Percentiles rank a stretch among this genome's conserved stretches.
Evolutionary conservation across 2,797 vertebrate genomes (phyloP).

Genomic region (Knipowitschia caucasica): DNA sequence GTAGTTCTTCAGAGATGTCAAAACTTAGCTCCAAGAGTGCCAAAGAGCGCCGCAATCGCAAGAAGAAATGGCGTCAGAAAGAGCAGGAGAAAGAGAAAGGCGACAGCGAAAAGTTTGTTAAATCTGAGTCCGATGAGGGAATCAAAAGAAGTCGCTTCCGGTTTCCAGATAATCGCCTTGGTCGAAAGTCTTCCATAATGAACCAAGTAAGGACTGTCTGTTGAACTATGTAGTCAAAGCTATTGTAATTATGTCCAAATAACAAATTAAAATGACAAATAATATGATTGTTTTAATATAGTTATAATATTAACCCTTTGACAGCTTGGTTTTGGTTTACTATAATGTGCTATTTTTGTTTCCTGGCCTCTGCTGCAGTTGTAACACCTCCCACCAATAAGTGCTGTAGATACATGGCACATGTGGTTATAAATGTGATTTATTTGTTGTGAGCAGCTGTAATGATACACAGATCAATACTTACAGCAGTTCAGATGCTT

Average conservation of each 20-base stretch:
- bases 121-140: conserved; percentile 95
- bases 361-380: conserved; percentile 4
- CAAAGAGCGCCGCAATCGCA: conserved; percentile 92
- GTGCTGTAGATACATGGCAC: conserved; percentile 6
- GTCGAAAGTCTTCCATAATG: conserved; percentile 97
- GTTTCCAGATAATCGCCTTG: conserved; percentile 91
- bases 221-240: background rate
- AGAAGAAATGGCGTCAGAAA: conserved; percentile 92
- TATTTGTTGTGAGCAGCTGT: conserved; percentile 8
- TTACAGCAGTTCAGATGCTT: conserved; percentile 10
- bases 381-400: background rate
- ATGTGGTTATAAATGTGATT: conserved; percentile 18
- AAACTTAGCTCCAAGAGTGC: conserved; percentile 98
- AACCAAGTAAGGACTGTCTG: conserved; percentile 85
- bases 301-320: conserved; percentile 29
- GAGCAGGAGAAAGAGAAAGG: conserved; percentile 96
- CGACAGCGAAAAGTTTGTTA: conserved; percentile 95
- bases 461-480: conserved; percentile 30
- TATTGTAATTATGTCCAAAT: background rate
- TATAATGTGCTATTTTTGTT: background rate
- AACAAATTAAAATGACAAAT: too few relatives aligned
- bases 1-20: conserved; percentile 95
- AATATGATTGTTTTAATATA: conserved; percentile 32
- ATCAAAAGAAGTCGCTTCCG: conserved; percentile 90
- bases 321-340: conserved; percentile 37